These are phyloP conservation scores for Macrophya annulata DNA, from an alignment of 2,888 invertebrate genomes.

Conservation along the genomic window DNA sequence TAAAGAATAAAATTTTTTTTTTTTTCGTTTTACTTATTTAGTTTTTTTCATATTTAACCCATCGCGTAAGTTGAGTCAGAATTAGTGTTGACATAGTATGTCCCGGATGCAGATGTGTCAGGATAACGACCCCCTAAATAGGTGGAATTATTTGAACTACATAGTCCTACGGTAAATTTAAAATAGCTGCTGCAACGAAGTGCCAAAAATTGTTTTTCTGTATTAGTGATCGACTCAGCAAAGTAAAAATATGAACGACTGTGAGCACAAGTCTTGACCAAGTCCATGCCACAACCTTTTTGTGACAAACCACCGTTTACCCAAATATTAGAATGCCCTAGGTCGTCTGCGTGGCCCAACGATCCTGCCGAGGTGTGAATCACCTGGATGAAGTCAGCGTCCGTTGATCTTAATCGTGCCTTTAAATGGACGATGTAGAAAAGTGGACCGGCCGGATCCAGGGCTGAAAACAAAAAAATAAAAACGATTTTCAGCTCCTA, in stretches of 20 bases:
- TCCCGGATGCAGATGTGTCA: neutral
- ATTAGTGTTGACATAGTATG: neutral
- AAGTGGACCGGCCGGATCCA: slow-evolving; percentile 80
- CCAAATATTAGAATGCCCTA: slow-evolving; percentile 6
- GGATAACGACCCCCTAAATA: slow-evolving; percentile 64
- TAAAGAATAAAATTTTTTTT: no score
- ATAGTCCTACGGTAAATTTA: slow-evolving; percentile 51
- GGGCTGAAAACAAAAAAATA: slow-evolving; percentile 74
- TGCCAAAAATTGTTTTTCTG: neutral
- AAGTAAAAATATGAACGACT: neutral
- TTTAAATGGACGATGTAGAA: slow-evolving; percentile 72
- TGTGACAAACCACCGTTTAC: slow-evolving; percentile 8
- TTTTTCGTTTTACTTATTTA: no score
- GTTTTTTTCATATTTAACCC: neutral
- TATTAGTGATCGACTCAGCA: neutral
- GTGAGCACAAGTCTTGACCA: neutral
- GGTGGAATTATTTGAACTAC: slow-evolving; percentile 21
- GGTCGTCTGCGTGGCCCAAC: neutral
- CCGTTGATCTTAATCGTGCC: slow-evolving; percentile 72
- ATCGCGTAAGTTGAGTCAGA: neutral
- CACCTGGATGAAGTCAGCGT: slow-evolving; percentile 78
- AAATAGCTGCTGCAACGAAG: neutral
- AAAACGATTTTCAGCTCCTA: neutral
- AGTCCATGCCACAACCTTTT: neutral
- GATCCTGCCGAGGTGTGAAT: neutral